These are phyloP conservation scores for Rutpela maculata DNA, from an alignment of 2,888 invertebrate genomes.

Conservation along the genomic window DNA sequence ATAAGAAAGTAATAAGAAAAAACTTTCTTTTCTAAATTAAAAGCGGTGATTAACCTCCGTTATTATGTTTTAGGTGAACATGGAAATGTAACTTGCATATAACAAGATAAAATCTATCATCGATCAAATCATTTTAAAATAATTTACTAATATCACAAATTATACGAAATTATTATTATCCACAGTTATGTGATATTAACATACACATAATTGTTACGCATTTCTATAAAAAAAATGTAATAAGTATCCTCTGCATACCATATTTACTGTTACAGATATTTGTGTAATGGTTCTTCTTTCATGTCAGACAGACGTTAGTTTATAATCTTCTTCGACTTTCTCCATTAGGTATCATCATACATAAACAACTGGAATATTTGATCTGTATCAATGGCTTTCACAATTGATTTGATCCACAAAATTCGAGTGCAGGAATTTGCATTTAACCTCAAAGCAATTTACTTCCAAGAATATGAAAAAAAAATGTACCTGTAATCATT, in stretches of 20 bases:
- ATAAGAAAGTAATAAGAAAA: no score
- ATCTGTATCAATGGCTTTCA: conserved; percentile 27
- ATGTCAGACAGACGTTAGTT: conserved; percentile 9
- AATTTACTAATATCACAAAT: no score
- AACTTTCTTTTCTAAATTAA: no score
- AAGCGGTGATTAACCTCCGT: no score
- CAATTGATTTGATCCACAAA: conserved; percentile 9
- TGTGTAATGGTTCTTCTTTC: conserved; percentile 1
- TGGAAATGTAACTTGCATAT: no score
- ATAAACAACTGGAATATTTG: conserved; percentile 20
- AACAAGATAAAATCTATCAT: no score
- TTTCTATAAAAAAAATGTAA: background rate
- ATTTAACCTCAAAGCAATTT: conserved; percentile 10
- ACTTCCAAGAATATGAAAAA: conserved; percentile 10
- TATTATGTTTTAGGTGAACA: no score
- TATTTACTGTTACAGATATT: conserved; percentile 3
- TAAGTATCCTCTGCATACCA: background rate
- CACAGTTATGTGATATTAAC: no score
- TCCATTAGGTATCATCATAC: conserved; percentile 32
- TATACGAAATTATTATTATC: no score
- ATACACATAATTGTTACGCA: background rate
- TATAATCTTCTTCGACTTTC: conserved; percentile 30
- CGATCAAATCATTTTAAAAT: no score
- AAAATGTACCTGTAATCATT: background rate
- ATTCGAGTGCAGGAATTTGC: conserved; percentile 3